Conservation (phyloP, 2,888 invertebrate genomes). For the Anodontia alba region DNA sequence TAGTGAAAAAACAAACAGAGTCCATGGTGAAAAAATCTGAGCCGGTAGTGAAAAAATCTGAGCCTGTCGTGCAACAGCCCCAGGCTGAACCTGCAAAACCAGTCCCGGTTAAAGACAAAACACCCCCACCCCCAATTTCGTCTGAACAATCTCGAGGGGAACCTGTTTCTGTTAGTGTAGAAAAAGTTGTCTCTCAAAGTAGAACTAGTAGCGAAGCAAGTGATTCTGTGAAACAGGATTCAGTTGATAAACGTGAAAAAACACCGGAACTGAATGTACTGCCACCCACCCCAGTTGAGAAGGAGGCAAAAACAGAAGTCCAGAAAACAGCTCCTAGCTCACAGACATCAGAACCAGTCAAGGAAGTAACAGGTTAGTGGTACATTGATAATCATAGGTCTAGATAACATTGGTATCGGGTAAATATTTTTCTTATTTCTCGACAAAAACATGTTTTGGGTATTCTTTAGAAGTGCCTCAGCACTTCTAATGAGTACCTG, state of each 20-base stretch:
- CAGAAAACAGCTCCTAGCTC: constrained; percentile 25
- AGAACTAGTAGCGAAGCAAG: constrained; percentile 16
- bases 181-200: constrained; percentile 12
- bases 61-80: background rate
- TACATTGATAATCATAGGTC: too few relatives aligned
- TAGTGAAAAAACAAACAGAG: background rate
- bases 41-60: background rate
- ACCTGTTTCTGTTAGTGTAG: constrained; percentile 49
- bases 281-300: constrained; percentile 59
- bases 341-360: constrained; percentile 14
- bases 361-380: constrained; percentile 22
- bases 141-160: constrained; percentile 23
- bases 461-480: too few relatives aligned
- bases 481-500: too few relatives aligned
- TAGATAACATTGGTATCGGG: too few relatives aligned
- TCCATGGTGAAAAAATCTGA: background rate
- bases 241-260: constrained; percentile 8
- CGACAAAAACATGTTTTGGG: too few relatives aligned
- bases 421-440: too few relatives aligned
- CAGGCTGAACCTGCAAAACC: background rate
- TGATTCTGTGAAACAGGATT: constrained; percentile 9
- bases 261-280: constrained; percentile 58
- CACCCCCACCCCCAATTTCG: constrained; percentile 22
- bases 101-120: background rate
- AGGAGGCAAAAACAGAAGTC: constrained; percentile 43